Conservation (phyloP, 2,888 invertebrate genomes). For the Sminthurides aquaticus region DNA sequence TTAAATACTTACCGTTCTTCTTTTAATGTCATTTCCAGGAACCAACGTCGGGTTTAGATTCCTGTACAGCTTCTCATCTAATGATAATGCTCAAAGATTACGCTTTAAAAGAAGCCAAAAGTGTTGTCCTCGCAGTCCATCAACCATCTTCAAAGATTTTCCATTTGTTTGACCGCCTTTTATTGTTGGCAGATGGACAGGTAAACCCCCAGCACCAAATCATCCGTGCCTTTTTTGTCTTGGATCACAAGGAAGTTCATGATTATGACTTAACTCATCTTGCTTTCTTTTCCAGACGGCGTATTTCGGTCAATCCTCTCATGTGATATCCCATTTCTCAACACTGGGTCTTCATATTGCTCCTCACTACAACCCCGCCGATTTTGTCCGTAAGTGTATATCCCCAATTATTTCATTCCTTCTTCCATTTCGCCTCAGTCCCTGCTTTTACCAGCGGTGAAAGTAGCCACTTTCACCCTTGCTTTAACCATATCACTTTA, state of each 20-base stretch:
- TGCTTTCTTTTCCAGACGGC: slow-evolving; percentile 52
- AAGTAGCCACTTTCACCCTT: too few relatives aligned
- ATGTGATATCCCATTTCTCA: slow-evolving; percentile 65
- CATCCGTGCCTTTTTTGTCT: not conserved
- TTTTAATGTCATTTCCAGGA: slow-evolving; percentile 53
- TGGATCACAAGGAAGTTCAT: not conserved
- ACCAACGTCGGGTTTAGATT: slow-evolving; percentile 74
- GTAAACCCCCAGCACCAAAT: too few relatives aligned
- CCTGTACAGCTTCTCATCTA: slow-evolving; percentile 66
- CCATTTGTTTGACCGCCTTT: slow-evolving; percentile 69
- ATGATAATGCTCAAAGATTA: slow-evolving; percentile 66
- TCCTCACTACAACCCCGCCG: slow-evolving; percentile 76
- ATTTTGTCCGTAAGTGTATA: slow-evolving; percentile 63
- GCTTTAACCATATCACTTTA: too few relatives aligned
- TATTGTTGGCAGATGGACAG: slow-evolving; percentile 60
- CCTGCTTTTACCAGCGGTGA: too few relatives aligned
- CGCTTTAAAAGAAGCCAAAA: slow-evolving; percentile 67
- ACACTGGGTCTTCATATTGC: slow-evolving; percentile 63
- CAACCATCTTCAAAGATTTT: slow-evolving; percentile 79
- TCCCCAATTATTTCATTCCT: not conserved
- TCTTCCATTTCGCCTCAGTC: slow-evolving; percentile 12
- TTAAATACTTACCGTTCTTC: not conserved
- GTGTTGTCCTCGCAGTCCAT: slow-evolving; percentile 70
- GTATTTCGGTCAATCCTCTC: slow-evolving; percentile 65
- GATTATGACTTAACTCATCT: slow-evolving; percentile 1